A percentile compares a stretch with the other conserved stretches of the same genome.
Conservation (phyloP, 2,113 vertebrate genomes). For the Corydoras maculifer region DNA sequence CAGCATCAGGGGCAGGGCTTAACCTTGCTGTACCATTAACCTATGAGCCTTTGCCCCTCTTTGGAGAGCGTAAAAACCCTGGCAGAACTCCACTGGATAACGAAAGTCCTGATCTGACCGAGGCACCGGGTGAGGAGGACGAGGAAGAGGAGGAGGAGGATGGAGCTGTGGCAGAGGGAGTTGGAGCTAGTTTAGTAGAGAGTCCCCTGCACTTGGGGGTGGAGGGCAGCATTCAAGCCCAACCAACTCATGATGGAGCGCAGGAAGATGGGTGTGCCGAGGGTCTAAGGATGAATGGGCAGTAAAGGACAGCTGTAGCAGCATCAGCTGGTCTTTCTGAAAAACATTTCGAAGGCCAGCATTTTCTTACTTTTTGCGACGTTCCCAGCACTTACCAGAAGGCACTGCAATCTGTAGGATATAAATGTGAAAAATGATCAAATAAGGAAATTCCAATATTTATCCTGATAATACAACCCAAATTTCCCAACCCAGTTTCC, state of each 20-base stretch:
- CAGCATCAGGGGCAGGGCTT: conserved; percentile 62
- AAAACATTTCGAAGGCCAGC: conserved; percentile 42
- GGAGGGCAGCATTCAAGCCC: conserved; percentile 41
- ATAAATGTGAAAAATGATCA: no score
- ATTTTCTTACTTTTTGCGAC: conserved; percentile 4
- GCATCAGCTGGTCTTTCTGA: conserved; percentile 46
- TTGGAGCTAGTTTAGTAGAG: conserved; percentile 46
- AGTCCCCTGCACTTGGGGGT: conserved; percentile 49
- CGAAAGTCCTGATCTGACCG: conserved; percentile 57
- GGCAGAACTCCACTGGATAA: conserved; percentile 81
- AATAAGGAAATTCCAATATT: no score
- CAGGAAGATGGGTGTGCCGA: conserved; percentile 62
- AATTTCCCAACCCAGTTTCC: no score
- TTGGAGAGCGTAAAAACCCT: conserved; percentile 74
- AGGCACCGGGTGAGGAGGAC: conserved; percentile 54
- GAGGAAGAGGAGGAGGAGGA: conserved; percentile 64
- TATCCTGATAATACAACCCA: no score
- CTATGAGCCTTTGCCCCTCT: conserved; percentile 73
- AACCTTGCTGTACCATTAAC: conserved; percentile 59
- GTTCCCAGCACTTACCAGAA: background rate
- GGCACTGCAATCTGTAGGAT: no score
- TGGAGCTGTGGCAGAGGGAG: conserved; percentile 53
- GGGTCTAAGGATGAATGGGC: conserved; percentile 63
- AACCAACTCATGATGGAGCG: conserved; percentile 48
- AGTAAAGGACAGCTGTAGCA: conserved; percentile 49